A percentile compares a stretch with the other conserved stretches of the same genome.
Conservation (phyloP, 1,140 invertebrate genomes). For the Augochlora pura region DNA sequence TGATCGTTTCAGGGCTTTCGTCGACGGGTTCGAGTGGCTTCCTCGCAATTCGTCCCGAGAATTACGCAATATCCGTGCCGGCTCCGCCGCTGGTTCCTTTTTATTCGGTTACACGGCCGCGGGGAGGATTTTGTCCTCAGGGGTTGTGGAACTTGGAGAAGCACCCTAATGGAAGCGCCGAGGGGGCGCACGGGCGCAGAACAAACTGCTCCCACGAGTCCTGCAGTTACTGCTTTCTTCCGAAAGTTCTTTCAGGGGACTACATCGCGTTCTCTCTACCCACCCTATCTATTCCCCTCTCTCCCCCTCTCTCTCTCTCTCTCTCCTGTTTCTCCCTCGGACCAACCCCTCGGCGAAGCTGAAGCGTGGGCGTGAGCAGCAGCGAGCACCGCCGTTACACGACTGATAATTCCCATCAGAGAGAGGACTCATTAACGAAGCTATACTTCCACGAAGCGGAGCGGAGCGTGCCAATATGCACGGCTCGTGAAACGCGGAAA, state of each 20-base stretch:
- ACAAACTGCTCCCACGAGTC: not conserved
- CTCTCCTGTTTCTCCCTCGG: not conserved
- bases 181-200: not conserved
- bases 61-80: not conserved
- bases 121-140: not conserved
- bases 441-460: not conserved
- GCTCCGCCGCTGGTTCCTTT: not conserved
- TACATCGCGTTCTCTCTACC: too few species aligned
- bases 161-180: not conserved
- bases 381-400: not conserved
- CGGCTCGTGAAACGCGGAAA: not conserved
- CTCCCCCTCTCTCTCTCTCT: too few species aligned
- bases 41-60: not conserved
- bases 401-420: slow-evolving; percentile 14
- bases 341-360: not conserved
- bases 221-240: not conserved
- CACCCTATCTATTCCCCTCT: too few species aligned
- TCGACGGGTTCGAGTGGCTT: too few species aligned
- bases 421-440: slow-evolving; percentile 4
- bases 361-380: too few species aligned
- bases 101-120: not conserved
- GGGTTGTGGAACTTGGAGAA: not conserved
- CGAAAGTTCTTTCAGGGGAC: not conserved
- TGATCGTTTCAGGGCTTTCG: too few species aligned
- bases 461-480: slow-evolving; percentile 11